Evolutionary conservation across 2,888 invertebrate species (phyloP).

Genomic region (Ophioninae sp.): DNA sequence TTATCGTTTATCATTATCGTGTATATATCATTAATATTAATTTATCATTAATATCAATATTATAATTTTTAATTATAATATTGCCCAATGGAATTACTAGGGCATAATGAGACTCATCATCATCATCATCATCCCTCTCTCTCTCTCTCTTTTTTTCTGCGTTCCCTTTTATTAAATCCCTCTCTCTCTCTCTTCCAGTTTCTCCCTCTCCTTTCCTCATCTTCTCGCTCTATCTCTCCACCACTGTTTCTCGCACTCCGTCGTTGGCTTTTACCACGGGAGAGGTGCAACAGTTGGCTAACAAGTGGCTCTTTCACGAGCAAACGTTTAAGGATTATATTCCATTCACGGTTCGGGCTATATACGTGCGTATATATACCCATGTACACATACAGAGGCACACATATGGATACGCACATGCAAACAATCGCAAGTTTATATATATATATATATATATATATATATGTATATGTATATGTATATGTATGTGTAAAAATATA

Average conservation of each 20-base stretch:
- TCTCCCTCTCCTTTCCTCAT: conserved; percentile 28
- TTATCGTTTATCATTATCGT: too few species aligned
- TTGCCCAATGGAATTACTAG: too few species aligned
- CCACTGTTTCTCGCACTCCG: conserved; percentile 35
- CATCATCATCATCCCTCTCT: conserved; percentile 14
- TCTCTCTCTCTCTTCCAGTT: conserved; percentile 6
- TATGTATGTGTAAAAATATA: conserved; percentile 21
- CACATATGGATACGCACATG: not conserved
- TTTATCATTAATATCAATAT: too few species aligned
- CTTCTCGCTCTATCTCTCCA: conserved; percentile 30
- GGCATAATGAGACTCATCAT: too few species aligned
- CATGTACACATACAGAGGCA: not conserved
- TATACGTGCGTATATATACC: not conserved
- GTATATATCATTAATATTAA: too few species aligned
- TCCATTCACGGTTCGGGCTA: conserved; percentile 66
- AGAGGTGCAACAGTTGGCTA: conserved; percentile 79
- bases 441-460: conserved; percentile 4
- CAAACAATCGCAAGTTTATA: not conserved
- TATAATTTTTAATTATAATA: too few species aligned
- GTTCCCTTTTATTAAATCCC: not conserved
- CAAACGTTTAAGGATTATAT: conserved; percentile 73
- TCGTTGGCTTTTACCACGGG: conserved; percentile 53
- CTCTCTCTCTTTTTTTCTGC: not conserved
- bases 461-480: conserved; percentile 2
- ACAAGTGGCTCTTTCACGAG: conserved; percentile 79